Base-by-base conservation (phyloP, 1,140 invertebrate genomes). In the Cheumatopsyche charites region DNA sequence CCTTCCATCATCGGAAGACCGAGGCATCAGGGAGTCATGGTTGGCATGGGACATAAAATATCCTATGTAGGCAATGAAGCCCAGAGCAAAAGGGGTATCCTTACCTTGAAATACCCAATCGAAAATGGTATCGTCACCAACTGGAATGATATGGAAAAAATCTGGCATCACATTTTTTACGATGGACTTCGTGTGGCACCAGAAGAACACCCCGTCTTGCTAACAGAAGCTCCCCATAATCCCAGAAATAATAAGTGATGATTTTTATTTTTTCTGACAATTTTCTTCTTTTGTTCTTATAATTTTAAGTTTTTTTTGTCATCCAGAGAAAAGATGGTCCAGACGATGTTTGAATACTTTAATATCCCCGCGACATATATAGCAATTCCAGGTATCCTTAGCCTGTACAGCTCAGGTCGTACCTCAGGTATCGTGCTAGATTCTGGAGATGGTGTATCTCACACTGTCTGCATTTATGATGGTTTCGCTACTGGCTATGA, bases 111-210 rank as follows among this genome's bases (percentile, higher is more conserved):
- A 83, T 92, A 93, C 85, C 94, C 93, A 45, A 94, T 95, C 79
- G 90, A 95, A 79, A 94, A 96, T 83, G 95, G 95, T 78, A 94
- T 95, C 79, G 94, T 97, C 73, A 96, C 93, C 77, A 95, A 98
- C 85, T 98, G 96, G 95, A 95, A 98, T 78, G 94, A 97, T 77
- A 98, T 98, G 93, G 93, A 96, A 82, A 93, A 95, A 79, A 94
- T 96, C 84, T 95, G 94, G 93, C 95, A 97, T 86, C 94, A 97
- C 86, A 94, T 94, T 73, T 97, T 96, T 86, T 97, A 96, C 87
- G 96, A 96, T 79, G 96, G 98, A 84, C 87, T 98, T 77, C 93
- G 95, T 85, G 95, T 97, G 70, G 96, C 95, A 47, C 96, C 96
- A 6, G 95, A 97, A 81, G 95, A 98, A 79, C 93, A 96, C 79